These are phyloP conservation scores for Fragum fragum DNA, from an alignment of 2,888 invertebrate genomes.

Conservation along the genomic window DNA sequence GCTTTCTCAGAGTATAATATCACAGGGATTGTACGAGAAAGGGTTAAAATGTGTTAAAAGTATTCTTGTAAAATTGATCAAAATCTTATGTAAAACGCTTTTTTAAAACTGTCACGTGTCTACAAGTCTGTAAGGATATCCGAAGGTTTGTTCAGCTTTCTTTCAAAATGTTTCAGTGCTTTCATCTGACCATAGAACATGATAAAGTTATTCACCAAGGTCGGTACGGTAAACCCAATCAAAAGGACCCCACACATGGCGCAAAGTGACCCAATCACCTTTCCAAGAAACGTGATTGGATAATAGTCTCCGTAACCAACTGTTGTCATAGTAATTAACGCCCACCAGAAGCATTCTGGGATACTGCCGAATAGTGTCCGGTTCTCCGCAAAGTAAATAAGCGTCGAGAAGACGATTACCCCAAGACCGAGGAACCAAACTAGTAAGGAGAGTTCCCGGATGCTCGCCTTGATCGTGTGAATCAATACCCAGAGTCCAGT, in stretches of 20 bases:
- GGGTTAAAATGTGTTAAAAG: no score
- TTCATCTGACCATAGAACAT: conserved; percentile 79
- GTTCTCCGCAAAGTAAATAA: conserved; percentile 83
- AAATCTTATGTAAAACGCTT: no score
- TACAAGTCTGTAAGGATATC: not conserved
- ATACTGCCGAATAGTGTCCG: conserved; percentile 75
- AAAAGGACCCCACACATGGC: conserved; percentile 80
- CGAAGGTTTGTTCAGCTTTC: not conserved
- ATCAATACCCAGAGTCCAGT: conserved; percentile 83
- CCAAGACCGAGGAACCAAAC: conserved; percentile 80
- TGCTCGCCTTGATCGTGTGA: conserved; percentile 82
- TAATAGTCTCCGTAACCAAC: conserved; percentile 85
- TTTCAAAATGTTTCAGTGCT: conserved; percentile 65
- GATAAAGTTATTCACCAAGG: conserved; percentile 84
- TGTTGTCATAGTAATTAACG: conserved; percentile 84
- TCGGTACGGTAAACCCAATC: conserved; percentile 83
- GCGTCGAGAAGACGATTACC: conserved; percentile 82
- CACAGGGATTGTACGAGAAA: no score
- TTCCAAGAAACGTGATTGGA: conserved; percentile 75
- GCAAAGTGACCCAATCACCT: conserved; percentile 79
- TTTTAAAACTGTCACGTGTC: no score
- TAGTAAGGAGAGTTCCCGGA: conserved; percentile 81
- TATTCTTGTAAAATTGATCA: no score
- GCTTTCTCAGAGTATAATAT: no score
- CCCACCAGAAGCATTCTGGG: conserved; percentile 84